Evolutionary conservation across 2,113 vertebrate species (phyloP), one percentile per base, ranked within the genome.

Genomic region (Phocoena phocoena): DNA sequence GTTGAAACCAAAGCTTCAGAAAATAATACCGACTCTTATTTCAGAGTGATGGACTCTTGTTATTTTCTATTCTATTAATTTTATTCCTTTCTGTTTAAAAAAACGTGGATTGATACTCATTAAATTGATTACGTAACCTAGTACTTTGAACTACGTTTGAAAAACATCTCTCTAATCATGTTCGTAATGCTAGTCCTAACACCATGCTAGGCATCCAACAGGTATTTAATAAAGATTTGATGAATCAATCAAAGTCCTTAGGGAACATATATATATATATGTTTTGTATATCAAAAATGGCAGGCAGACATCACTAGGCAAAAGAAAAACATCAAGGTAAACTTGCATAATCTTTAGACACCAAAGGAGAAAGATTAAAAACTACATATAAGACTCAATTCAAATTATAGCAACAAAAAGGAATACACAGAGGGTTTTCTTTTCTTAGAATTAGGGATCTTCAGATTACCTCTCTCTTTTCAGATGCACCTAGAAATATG

Each of bases 251-350:
- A 81, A 93, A 53, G 60, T 67, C 63, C 41, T 84, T 36, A 58
- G 25, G 33, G 26, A 95, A 88, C 82, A 68, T 50, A 13, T 65
- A 83, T 44, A 83, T 44, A 31, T 18, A 58, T 36, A n/a, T 80
- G 33, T 81, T 92, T 92, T 68, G 23, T 41, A 63, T 28, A 85
- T 80, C 7, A 28, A 88, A 77, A 95, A 33, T 8, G 28, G 53
- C 74, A 84, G 53, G 20, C 41, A 96, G 26, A 58, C 15, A 82
- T 67, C 53, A 77, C 0, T 2, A 67, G 38, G 80, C 13, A 86
- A 88, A 91, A 86, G 13, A 74, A 86, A 93, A 74, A 92, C 41
- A 93, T 18, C 23, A 80, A 74, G 41, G 94, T 70, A 76, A 18
- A 74, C 33, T 62, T 92, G 92, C 38, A 67, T 11, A 76, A 28